Base-by-base conservation (phyloP, 1,140 invertebrate species). In the Papilio glaucus region DNA sequence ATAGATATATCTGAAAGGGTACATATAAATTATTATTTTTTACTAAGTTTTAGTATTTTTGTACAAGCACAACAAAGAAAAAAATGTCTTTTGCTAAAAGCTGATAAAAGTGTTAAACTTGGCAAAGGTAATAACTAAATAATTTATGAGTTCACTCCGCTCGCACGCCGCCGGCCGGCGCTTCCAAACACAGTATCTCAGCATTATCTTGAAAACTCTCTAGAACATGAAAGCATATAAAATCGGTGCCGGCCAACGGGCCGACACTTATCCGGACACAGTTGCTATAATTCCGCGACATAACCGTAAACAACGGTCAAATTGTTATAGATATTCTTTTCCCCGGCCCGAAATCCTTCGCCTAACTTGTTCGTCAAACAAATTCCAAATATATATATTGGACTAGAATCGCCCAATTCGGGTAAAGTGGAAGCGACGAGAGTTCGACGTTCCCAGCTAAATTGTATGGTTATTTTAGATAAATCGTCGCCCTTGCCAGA, bases 381-480 rank as follows among this genome's bases (percentile, higher is more conserved):
- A 89, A 88, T 89, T 86, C 79, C 77, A 72, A 75, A 90, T 84
- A 91, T 89, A 90, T 89, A 90, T 88, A 84, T 79, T 42, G 26
- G 80, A 81, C 83, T 82, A 83, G 82, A 89, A 88, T 89, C 84
- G 84, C 89, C 89, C 87, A 88, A 90, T 91, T 91, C 85, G 79
- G 82, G 83, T 85, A 90, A 89, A 90, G 88, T 90, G 85, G 84
- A 80, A 82, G 83, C 83, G 83, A 86, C 84, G 83, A 90, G 85
- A 87, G 78, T 90, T 90, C 88, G 88, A 92, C 86, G 77, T 88
- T 86, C 85, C 84, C 82, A 79, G 84, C 87, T 85, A 87, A 89
- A 91, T 89, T 89, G 86, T 92, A 90, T 89, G 87, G 87, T 89
- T 92, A 90, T 92, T 90, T 92, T 85, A 90, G 85, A 92, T 90